Evolutionary conservation across 1,140 invertebrate genomes (phyloP).

Genomic region (Drosophila sechellia): DNA sequence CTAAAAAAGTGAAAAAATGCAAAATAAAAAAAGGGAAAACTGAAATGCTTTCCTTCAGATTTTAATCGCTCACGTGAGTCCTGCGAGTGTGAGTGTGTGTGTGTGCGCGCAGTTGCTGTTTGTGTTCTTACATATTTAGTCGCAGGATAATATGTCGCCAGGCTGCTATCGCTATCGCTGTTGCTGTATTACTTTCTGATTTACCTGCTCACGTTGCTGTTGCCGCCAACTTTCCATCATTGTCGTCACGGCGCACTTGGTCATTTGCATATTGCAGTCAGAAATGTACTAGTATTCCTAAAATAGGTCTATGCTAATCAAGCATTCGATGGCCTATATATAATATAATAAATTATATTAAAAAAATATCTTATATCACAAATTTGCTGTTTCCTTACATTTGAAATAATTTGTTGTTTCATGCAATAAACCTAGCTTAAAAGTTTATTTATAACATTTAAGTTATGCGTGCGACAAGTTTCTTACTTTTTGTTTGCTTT

Average conservation of each 20-base stretch:
- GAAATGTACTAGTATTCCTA: background rate
- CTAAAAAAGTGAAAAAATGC: conserved; percentile 12
- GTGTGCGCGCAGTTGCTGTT: conserved; percentile 22
- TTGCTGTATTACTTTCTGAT: background rate
- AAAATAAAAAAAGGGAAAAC: conserved; percentile 34
- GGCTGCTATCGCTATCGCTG: conserved; percentile 11
- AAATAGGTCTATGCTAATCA: conserved; percentile 2
- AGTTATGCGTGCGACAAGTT: conserved; percentile 42
- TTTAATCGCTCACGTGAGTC: conserved; percentile 82
- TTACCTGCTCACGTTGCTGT: too few species aligned
- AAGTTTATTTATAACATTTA: conserved; percentile 27
- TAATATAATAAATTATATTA: background rate
- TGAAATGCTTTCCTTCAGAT: conserved; percentile 80
- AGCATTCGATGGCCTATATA: background rate
- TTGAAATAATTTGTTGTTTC: background rate
- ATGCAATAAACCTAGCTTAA: background rate
- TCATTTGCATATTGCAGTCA: conserved; percentile 54
- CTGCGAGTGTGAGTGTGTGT: conserved; percentile 28
- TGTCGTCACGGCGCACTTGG: conserved; percentile 51
- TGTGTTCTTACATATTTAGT: conserved; percentile 60
- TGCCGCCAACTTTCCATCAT: conserved; percentile 13
- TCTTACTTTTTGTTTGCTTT: background rate
- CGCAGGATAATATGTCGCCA: conserved; percentile 67
- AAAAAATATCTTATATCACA: too few species aligned
- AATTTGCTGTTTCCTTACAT: too few species aligned